Evolutionary conservation across 2,113 vertebrate species (phyloP), one percentile per base, ranked within the genome.

Genomic region (Penelope pileata): DNA sequence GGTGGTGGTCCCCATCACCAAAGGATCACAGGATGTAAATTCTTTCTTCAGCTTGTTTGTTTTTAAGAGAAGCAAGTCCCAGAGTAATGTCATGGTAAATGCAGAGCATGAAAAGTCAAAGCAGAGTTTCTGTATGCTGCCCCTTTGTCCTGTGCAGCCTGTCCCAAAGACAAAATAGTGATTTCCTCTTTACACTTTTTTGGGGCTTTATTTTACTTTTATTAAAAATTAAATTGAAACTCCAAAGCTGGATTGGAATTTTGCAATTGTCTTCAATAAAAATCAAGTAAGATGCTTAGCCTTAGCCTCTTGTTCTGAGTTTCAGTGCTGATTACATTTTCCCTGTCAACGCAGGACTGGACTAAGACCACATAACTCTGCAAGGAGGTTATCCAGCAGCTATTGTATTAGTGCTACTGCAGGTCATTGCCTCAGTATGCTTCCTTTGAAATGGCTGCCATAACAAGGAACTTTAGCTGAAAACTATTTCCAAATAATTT

Each of bases 401-500:
- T 66, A 21, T 64, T 78, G n/a, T n/a, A 7, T 42, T 30, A 17
- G 16, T 79, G 86, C 93, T 96, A 84, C 94, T 75, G 90, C 56
- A 72, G 95, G 94, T 95, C 90, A 38, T 91, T 86, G 58, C 90
- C 90, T 96, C 53, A 36, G 43, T n/a, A 9, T 69, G 69, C 38
- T 91, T 40, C 47, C 68, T 90, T 94, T 94, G 79, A 81, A 90
- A 70, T 2, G 1, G 58, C 83, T 88, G 68, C 85, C 51, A 23
- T 59, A 68, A 88, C 64, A 64, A 82, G 62, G 83, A 70, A 79
- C 78, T 53, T 87, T 3, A 92, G 70, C 78, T 92, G 86, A 94
- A 94, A 97, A 88, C 76, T 78, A 19, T 86, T 94, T 91, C 59
- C 86, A 92, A 96, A 86, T 94, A 56, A 91, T 90, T 95, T 95